Conservation (phyloP, 2,888 invertebrate genomes). For the Sisyra nigra region DNA sequence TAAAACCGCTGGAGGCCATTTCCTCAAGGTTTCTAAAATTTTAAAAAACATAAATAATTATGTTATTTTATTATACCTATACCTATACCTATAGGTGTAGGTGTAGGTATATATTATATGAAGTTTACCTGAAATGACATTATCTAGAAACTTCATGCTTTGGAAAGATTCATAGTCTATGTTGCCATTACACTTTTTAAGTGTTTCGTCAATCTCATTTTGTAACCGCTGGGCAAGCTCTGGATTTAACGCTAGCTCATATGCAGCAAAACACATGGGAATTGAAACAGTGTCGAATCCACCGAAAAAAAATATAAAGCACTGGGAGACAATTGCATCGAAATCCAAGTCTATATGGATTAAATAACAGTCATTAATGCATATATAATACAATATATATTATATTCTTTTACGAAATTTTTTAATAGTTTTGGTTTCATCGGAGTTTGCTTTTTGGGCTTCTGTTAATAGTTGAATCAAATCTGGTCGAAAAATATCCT, state of each 20-base stretch:
- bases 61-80: too few species aligned
- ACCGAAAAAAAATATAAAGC: constrained; percentile 3
- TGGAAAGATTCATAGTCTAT: neutral
- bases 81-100: too few species aligned
- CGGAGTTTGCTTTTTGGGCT: constrained; percentile 25
- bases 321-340: constrained; percentile 2
- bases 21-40: constrained; percentile 30
- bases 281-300: constrained; percentile 1
- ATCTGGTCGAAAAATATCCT: constrained; percentile 32
- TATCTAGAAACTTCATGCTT: constrained; percentile 6
- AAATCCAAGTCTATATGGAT: neutral
- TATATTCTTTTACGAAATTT: too few species aligned
- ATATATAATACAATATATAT: too few species aligned
- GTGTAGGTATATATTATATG: too few species aligned
- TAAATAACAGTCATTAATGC: too few species aligned
- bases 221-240: neutral
- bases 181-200: constrained; percentile 1
- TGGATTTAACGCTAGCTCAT: constrained; percentile 4
- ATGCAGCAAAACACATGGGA: neutral
- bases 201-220: neutral
- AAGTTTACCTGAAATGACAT: neutral
- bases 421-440: constrained; percentile 15
- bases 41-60: neutral
- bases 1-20: constrained; percentile 30
- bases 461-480: constrained; percentile 38